Evolutionary conservation across 2,113 vertebrate genomes (phyloP).

Genomic region (Cyanoderma ruficeps): DNA sequence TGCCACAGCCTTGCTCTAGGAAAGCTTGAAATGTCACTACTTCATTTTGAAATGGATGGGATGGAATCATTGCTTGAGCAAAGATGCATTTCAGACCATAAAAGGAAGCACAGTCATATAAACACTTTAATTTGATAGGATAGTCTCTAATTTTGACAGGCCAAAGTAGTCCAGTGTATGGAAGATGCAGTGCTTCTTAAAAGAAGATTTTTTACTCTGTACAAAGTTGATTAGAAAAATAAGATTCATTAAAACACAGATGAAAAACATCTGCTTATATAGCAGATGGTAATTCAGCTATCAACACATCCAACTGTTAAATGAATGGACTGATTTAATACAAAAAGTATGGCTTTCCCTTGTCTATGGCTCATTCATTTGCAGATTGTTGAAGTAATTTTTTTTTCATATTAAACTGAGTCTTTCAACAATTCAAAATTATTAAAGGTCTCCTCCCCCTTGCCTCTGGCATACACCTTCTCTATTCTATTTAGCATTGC

Average conservation of each 20-base stretch:
- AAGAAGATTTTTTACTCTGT: constrained; percentile 23
- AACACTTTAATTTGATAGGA: constrained; percentile 46
- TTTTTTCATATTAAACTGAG: constrained; percentile 25
- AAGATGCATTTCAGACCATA: neutral
- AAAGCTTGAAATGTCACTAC: neutral
- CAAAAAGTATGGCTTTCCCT: constrained; percentile 32
- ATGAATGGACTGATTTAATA: constrained; percentile 53
- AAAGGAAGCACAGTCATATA: constrained; percentile 10
- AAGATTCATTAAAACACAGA: constrained; percentile 38
- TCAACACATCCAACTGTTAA: constrained; percentile 37
- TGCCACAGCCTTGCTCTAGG: neutral
- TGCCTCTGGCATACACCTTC: constrained; percentile 22
- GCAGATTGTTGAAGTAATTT: neutral
- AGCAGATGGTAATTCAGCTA: constrained; percentile 42
- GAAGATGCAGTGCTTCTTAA: neutral
- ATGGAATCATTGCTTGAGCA: neutral
- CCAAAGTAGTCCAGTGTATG: neutral
- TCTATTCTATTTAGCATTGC: constrained; percentile 11
- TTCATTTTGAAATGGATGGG: neutral
- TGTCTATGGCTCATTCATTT: constrained; percentile 20
- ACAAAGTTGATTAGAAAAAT: constrained; percentile 56
- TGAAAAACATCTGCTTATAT: constrained; percentile 47
- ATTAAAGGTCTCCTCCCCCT: neutral
- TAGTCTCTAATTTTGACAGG: constrained; percentile 16
- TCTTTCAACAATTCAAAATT: constrained; percentile 16